These are phyloP conservation scores for Euzophera pinguis DNA, from an alignment of 2,888 invertebrate species.

Conservation along the genomic window DNA sequence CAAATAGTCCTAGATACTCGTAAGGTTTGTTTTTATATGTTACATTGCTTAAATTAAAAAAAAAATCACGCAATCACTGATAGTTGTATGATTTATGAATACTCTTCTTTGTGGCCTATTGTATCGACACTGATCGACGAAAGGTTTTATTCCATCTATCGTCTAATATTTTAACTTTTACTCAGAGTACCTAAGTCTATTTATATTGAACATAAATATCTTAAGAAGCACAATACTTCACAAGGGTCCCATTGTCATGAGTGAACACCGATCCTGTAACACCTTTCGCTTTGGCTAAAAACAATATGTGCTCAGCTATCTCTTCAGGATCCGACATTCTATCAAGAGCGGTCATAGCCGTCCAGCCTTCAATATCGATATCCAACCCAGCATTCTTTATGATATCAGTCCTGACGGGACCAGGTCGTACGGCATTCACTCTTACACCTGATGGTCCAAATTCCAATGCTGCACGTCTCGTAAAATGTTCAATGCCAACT, in stretches of 20 bases:
- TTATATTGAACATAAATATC: not conserved
- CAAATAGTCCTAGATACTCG: no score
- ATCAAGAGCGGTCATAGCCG: constrained; percentile 18
- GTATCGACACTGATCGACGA: no score
- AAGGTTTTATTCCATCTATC: no score
- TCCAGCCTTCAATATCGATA: not conserved
- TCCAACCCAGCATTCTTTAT: not conserved
- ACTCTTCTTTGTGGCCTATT: no score
- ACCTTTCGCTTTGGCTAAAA: constrained; percentile 26
- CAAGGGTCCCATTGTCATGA: constrained; percentile 6
- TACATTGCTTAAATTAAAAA: no score
- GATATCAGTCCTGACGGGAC: constrained; percentile 16
- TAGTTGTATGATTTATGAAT: no score
- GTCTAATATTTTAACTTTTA: no score
- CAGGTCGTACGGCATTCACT: constrained; percentile 22
- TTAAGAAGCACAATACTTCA: constrained; percentile 4
- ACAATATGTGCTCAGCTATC: constrained; percentile 27
- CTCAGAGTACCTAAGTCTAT: not conserved
- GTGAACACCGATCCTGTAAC: constrained; percentile 18
- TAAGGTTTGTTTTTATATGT: no score
- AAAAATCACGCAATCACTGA: no score
- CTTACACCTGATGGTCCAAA: constrained; percentile 17
- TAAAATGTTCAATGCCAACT: constrained; percentile 21
- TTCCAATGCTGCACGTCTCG: constrained; percentile 19
- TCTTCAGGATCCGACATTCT: constrained; percentile 25